Evolutionary conservation across 2,113 vertebrate genomes (phyloP).

Genomic region (Falco punctatus): DNA sequence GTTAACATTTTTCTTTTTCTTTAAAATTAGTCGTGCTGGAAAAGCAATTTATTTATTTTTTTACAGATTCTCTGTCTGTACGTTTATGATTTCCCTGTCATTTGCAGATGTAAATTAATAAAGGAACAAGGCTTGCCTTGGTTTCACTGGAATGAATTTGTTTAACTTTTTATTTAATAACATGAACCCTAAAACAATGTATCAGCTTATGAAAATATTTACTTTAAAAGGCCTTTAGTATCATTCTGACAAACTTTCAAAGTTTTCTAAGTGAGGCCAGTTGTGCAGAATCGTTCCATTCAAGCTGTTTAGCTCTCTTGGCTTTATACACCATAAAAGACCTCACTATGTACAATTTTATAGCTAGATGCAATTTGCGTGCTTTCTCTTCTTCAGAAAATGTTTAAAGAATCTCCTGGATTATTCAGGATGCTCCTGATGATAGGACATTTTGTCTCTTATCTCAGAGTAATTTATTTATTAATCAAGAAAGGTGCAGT

Average conservation of each 20-base stretch:
- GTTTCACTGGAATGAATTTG: not conserved
- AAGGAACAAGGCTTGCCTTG: not conserved
- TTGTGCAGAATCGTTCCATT: slow-evolving; percentile 15
- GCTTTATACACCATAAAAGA: slow-evolving; percentile 8
- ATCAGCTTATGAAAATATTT: slow-evolving; percentile 3
- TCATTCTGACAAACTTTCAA: not conserved
- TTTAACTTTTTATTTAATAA: not conserved
- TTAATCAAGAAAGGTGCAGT: not conserved
- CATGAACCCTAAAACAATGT: not conserved
- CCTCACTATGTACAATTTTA: not conserved
- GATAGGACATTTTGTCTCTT: not conserved
- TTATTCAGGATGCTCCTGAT: not conserved
- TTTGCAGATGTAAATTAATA: not conserved
- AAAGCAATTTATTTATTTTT: not conserved
- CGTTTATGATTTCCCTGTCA: not conserved
- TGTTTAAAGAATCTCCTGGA: not conserved
- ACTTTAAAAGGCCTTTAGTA: not conserved
- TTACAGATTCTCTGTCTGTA: not conserved
- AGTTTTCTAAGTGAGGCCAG: not conserved
- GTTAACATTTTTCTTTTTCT: not conserved
- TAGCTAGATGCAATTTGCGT: slow-evolving; percentile 18
- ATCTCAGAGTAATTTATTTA: not conserved
- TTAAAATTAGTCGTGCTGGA: not conserved
- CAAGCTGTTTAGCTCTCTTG: not conserved
- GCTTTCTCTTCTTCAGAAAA: slow-evolving; percentile 31